Conservation (phyloP, 2,888 invertebrate species). For the Microctonus aethiopoides region DNA sequence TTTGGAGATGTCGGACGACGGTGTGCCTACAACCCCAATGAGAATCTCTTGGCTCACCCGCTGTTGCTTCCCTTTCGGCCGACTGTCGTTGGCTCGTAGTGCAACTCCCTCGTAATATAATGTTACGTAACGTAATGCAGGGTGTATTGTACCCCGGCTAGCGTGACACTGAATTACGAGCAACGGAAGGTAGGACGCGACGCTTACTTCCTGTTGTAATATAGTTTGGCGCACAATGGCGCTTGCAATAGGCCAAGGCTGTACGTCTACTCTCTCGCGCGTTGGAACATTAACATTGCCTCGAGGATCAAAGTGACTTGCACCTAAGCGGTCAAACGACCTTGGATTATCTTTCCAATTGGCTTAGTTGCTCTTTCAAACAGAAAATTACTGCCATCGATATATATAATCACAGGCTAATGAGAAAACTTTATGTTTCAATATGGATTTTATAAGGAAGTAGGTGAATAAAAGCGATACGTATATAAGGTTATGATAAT, state of each 20-base stretch:
- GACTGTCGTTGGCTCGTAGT: conserved; percentile 19
- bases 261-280: conserved; percentile 9
- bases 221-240: conserved; percentile 65
- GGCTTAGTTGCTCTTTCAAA: background rate
- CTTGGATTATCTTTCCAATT: background rate
- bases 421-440: too few species aligned
- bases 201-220: conserved; percentile 66
- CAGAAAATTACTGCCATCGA: background rate
- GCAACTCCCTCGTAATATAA: conserved; percentile 43
- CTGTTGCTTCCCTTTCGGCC: conserved; percentile 24
- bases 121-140: conserved; percentile 51
- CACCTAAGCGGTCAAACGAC: conserved; percentile 46
- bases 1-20: conserved; percentile 7
- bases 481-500: too few species aligned
- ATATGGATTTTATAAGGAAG: too few species aligned
- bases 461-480: too few species aligned
- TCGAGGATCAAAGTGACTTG: conserved; percentile 58
- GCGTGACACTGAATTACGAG: conserved; percentile 66
- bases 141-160: conserved; percentile 46
- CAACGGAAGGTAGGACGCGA: conserved; percentile 64
- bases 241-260: conserved; percentile 60
- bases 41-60: conserved; percentile 13
- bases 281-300: conserved; percentile 49
- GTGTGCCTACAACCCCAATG: conserved; percentile 7
- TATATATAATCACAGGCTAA: background rate